A percentile compares a stretch with the other conserved stretches of the same genome.
These are phyloP conservation scores for Podarcis raffonei DNA, from an alignment of 2,113 vertebrate genomes.

Conservation along the genomic window DNA sequence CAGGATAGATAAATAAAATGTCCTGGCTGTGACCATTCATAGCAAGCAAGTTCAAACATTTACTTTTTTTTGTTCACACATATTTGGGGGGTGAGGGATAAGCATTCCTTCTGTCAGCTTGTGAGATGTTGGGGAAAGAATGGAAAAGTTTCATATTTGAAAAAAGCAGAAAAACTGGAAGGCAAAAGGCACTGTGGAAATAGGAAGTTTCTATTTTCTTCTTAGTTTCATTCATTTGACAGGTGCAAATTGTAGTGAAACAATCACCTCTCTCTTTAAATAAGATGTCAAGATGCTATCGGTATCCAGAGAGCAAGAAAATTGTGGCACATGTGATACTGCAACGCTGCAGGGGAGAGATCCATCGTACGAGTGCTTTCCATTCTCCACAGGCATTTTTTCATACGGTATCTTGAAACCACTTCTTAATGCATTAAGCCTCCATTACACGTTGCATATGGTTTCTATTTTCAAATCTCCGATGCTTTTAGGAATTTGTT, in stretches of 20 bases:
- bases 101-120: constrained; percentile 38
- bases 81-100: constrained; percentile 50
- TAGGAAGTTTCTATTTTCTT: constrained; percentile 30
- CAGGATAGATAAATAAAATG: neutral
- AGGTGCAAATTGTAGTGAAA: constrained; percentile 26
- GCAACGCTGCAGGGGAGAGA: constrained; percentile 22
- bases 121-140: constrained; percentile 34
- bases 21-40: neutral
- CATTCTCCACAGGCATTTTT: neutral
- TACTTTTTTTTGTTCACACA: constrained; percentile 61
- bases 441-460: constrained; percentile 55
- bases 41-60: constrained; percentile 22
- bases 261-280: constrained; percentile 33
- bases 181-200: constrained; percentile 13
- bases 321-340: constrained; percentile 23
- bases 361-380: neutral
- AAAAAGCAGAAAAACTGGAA: constrained; percentile 34
- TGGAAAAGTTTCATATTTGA: constrained; percentile 41
- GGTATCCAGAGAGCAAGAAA: neutral
- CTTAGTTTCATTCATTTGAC: constrained; percentile 6
- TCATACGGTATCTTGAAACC: constrained; percentile 53
- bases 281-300: constrained; percentile 18
- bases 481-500: constrained; percentile 72
- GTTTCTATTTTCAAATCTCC: constrained; percentile 70
- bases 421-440: constrained; percentile 58